Evolutionary conservation across 2,888 invertebrate species (phyloP).

Genomic region (Tetragnatha montana): DNA sequence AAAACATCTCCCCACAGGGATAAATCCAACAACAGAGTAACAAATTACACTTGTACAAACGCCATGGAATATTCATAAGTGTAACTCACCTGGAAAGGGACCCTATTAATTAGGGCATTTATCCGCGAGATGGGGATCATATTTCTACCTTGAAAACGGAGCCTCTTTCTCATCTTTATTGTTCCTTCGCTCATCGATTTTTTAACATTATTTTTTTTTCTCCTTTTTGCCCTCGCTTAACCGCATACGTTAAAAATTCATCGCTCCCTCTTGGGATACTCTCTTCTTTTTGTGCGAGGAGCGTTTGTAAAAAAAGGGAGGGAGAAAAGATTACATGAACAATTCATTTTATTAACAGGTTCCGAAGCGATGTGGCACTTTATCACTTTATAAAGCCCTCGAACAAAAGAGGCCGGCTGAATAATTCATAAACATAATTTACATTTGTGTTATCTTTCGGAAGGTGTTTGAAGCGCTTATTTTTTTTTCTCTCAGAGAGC

Average conservation of each 20-base stretch:
- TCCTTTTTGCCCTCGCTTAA: neutral
- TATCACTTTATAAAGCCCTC: constrained; percentile 46
- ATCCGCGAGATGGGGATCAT: neutral
- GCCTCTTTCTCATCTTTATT: neutral
- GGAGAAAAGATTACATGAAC: constrained; percentile 49
- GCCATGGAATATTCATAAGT: neutral
- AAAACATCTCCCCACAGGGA: neutral
- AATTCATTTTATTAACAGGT: constrained; percentile 62
- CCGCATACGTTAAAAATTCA: constrained; percentile 33
- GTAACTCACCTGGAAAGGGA: neutral
- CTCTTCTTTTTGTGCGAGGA: neutral
- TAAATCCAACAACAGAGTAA: neutral
- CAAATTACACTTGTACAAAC: neutral
- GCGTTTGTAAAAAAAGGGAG: neutral
- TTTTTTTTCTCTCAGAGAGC: neutral
- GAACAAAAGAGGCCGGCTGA: constrained; percentile 37
- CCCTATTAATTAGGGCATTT: neutral
- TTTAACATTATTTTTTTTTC: neutral
- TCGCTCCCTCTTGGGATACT: constrained; percentile 9
- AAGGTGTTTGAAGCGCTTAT: neutral
- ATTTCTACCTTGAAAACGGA: neutral
- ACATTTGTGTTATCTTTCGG: constrained; percentile 29
- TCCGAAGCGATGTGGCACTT: constrained; percentile 36
- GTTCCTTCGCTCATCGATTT: neutral
- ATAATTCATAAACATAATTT: constrained; percentile 60